A percentile compares a stretch with the other conserved stretches of the same genome.
Evolutionary conservation across 2,888 invertebrate genomes (phyloP).

Genomic region (Crepidodera aurea): DNA sequence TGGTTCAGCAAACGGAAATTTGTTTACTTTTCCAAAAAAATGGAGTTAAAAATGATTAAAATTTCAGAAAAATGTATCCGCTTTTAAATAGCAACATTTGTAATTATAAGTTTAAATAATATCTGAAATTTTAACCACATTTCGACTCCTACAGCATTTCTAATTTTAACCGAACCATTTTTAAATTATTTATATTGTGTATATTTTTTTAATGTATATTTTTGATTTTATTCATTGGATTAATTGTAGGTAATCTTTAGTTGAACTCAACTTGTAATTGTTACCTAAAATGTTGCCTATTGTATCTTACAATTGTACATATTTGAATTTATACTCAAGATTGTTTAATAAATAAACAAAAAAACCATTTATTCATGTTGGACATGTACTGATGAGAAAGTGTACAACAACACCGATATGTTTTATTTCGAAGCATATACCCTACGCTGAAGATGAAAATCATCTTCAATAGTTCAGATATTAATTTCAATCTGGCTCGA

Average conservation of each 20-base stretch:
- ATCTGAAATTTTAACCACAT: background rate
- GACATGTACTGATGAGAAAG: constrained; percentile 43
- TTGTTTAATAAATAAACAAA: constrained; percentile 49
- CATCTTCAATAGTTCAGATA: no score
- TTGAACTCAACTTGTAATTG: constrained; percentile 40
- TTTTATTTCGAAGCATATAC: constrained; percentile 24
- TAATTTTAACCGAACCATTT: background rate
- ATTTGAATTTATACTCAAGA: constrained; percentile 51
- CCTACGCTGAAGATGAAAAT: background rate
- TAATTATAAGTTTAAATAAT: background rate
- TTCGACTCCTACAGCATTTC: background rate
- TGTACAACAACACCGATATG: constrained; percentile 13
- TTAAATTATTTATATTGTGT: constrained; percentile 5
- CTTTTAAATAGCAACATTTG: background rate
- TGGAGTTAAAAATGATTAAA: background rate
- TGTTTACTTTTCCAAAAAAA: no score
- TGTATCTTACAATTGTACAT: constrained; percentile 51
- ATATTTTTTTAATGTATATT: constrained; percentile 38
- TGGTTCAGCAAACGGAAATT: no score
- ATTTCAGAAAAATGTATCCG: constrained; percentile 5
- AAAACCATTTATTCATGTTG: constrained; percentile 47
- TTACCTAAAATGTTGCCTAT: constrained; percentile 50
- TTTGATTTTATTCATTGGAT: constrained; percentile 26
- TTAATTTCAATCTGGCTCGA: no score
- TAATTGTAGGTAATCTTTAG: constrained; percentile 29